Evolutionary conservation across 2,797 vertebrate species (phyloP), one percentile per base, ranked within the genome.

Genomic region (Simalia tracyae): DNA sequence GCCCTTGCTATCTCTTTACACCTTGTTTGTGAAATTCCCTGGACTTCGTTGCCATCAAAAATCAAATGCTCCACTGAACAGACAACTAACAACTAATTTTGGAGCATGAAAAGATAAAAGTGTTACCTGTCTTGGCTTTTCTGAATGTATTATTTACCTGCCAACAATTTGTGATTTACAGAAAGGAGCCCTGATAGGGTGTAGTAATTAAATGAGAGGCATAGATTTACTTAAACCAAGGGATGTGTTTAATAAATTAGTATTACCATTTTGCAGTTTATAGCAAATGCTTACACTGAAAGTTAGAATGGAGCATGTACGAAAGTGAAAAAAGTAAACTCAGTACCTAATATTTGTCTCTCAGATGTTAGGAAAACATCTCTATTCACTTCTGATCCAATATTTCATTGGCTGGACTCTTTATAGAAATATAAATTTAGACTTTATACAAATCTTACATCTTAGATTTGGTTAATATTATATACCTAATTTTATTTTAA

Each of bases 401-500:
- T 97, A 97, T 98, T 97, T 93, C 94, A 93, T 94, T 57, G 88
- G 93, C 91, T 95, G 92, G 95, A 95, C 97, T 93, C 94, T 94
- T 93, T 95, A 92, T 93, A 95, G 22, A 81, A 81, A 42, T 81
- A 81, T 46, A 50, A 5, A 50, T 50, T 24, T 46, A 81, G 36
- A 24, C 94, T 94, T 93, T 95, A 91, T 93, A 95, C 92, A 94
- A 94, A 88, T 0, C 0, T 91, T 0, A n/a, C 93, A 86, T 87
- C 93, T 94, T 92, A 95, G 92, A 87, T 90, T 95, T 91, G 66
- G 92, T 92, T 96, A 93, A 87, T 0, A 86, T 96, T 94, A 96
- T 95, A 95, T 94, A 64, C 50, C 81, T 86, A 88, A 90, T 88
- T 95, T 72, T 81, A 54, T 89, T 68, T 90, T 91, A 93, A 91